These are phyloP conservation scores for Platycercus adscitus DNA, from an alignment of 2,113 vertebrate species.

Conservation along the genomic window DNA sequence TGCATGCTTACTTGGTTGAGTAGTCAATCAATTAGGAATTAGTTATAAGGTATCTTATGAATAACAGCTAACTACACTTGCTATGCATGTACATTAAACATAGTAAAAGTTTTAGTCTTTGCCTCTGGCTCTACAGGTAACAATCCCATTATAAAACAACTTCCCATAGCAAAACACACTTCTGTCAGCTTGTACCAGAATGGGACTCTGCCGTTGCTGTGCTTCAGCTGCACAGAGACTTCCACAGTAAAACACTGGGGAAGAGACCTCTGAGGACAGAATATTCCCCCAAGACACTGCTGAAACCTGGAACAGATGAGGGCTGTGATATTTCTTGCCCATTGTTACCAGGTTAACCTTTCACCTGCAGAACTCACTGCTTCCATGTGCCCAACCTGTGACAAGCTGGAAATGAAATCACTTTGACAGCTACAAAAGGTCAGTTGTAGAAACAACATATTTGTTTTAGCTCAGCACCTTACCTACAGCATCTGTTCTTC, in stretches of 20 bases:
- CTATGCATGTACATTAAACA: fast-evolving
- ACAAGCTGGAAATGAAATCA: not conserved
- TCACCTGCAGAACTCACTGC: not conserved
- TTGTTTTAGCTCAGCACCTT: slow-evolving; percentile 1
- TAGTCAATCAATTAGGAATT: not conserved
- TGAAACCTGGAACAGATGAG: not conserved
- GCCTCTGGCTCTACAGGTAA: not conserved
- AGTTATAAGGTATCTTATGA: not conserved
- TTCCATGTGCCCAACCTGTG: not conserved
- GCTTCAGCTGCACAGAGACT: not conserved
- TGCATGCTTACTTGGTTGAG: not conserved
- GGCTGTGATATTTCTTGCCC: not conserved
- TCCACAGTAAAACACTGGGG: not conserved
- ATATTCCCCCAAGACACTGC: not conserved
- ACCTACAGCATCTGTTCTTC: not conserved
- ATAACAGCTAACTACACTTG: not conserved
- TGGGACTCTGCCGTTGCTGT: not conserved
- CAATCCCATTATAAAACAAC: not conserved
- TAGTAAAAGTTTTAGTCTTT: not conserved
- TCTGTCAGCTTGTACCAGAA: not conserved
- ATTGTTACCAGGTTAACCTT: not conserved
- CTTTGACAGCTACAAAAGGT: slow-evolving; percentile 55
- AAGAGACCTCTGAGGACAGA: not conserved
- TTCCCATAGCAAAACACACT: not conserved
- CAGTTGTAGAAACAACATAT: not conserved